Base-by-base conservation (phyloP, 2,888 invertebrate species). In the Sepiola atlantica region DNA sequence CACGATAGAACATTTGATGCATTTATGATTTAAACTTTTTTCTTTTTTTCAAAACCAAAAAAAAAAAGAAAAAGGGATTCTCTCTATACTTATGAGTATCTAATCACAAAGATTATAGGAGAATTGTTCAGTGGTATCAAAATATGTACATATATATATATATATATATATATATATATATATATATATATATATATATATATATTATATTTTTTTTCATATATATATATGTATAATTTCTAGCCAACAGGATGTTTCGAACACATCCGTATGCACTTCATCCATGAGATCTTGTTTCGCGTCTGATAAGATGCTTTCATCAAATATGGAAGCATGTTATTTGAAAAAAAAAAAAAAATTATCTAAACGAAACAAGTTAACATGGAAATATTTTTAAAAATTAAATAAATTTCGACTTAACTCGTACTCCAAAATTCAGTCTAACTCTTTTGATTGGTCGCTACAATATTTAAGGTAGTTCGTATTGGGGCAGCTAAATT, bases 401-500 rank as follows among this genome's bases (percentile, higher is more conserved):
- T 77, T 45, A 45, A 45, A 45, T 45, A 45, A 77, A 77, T 32
- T 77, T 32, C n/a, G 57, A 77, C 16, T 77, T 77, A 77, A 77
- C 77, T 77, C 77, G 77, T 77, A 77, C 77, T 77, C 77, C 77
- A 32, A n/a, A 77, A 90, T 35, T 92, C 55, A 20, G 35, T 55
- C 45, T 92, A 54, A 92, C 28, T 92, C 45, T 28, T 45, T n/a
- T 92, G 55, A 55, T 92, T 92, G 54, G 54, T 92, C 55, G 92
- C 92, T 92, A 92, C 92, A 92, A 55, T 55, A 92, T 92, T 32
- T 77, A 77, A 92, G 55, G 92, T 92, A 92, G 92, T 92, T 55
- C 92, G 92, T 92, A 92, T 92, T 92, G 92, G 92, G 92, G 92
- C 55, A 92, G 92, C 92, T 55, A 92, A 92, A 92, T 92, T 92